A percentile compares a stretch with the other conserved stretches of the same genome.
phyloP scores from a whole-genome alignment of 2,797 vertebrate species.

The Peromyscus melanophrys region DNA sequence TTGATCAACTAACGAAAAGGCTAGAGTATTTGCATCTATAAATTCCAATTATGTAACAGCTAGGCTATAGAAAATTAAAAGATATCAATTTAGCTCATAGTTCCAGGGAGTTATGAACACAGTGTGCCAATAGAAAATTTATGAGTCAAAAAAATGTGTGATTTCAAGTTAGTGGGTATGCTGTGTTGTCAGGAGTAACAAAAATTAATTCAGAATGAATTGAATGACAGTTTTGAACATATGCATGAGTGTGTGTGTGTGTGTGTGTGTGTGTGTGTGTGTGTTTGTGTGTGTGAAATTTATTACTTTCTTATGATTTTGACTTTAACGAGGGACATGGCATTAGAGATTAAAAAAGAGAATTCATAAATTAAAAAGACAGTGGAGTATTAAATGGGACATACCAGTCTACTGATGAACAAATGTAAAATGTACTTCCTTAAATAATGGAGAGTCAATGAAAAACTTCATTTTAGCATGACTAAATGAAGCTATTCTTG shows the following conservation, averaged over 20 bases:
- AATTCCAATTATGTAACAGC: neutral
- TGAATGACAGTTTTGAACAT: neutral
- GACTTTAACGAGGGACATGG: neutral
- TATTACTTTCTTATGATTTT: neutral
- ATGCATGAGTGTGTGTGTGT: too few relatives aligned
- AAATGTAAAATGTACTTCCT: neutral
- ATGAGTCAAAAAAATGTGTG: neutral
- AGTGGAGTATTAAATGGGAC: neutral
- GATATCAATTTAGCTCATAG: neutral
- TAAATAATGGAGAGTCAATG: neutral
- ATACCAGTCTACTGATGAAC: neutral
- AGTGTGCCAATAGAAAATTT: neutral
- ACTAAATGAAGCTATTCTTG: neutral
- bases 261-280: too few relatives aligned
- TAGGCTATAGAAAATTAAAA: neutral
- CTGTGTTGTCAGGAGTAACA: neutral
- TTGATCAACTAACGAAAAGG: neutral
- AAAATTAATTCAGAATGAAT: neutral
- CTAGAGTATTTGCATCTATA: neutral
- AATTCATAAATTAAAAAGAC: neutral
- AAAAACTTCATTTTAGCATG: neutral
- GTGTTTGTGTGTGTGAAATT: fast-evolving
- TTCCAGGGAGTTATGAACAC: fast-evolving
- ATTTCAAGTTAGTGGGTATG: neutral
- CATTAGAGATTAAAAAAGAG: neutral